These are phyloP conservation scores for Latrodectus hesperus DNA, from an alignment of 2,888 invertebrate species.

Conservation along the genomic window DNA sequence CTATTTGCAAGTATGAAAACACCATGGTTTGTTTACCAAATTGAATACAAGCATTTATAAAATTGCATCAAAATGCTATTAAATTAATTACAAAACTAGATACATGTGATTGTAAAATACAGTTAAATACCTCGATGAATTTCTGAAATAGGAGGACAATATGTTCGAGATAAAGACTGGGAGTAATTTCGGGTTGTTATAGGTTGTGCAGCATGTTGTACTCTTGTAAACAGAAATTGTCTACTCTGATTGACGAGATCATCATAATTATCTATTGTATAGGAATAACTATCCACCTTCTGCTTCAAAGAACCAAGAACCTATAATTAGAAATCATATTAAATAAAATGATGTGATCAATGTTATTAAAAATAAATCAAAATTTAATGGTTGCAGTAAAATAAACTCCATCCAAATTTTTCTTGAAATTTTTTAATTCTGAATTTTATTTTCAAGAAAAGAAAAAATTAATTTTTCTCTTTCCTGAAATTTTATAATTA, in stretches of 20 bases:
- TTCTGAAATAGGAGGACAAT: constrained; percentile 41
- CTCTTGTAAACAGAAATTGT: constrained; percentile 85
- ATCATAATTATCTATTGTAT: constrained; percentile 76
- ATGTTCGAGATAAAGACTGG: constrained; percentile 28
- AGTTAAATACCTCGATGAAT: constrained; percentile 60
- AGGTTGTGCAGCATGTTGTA: constrained; percentile 77
- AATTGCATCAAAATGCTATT: too few species aligned
- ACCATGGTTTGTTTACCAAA: too few species aligned
- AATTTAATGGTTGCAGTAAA: not conserved
- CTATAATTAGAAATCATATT: constrained; percentile 75
- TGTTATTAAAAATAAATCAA: constrained; percentile 75
- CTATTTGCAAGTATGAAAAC: too few species aligned
- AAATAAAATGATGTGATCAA: constrained; percentile 84
- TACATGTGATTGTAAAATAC: not conserved
- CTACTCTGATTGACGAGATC: constrained; percentile 86
- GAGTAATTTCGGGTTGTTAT: constrained; percentile 54
- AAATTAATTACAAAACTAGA: too few species aligned
- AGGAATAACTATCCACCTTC: constrained; percentile 84
- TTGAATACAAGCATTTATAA: too few species aligned
- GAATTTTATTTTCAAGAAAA: too few species aligned
- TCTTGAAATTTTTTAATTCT: too few species aligned
- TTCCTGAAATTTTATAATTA: too few species aligned
- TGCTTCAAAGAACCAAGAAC: constrained; percentile 87
- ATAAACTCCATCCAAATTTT: too few species aligned
- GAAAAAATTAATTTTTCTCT: too few species aligned